These are phyloP conservation scores for Blastobasis adustella DNA, from an alignment of 2,888 invertebrate species.

Conservation along the genomic window DNA sequence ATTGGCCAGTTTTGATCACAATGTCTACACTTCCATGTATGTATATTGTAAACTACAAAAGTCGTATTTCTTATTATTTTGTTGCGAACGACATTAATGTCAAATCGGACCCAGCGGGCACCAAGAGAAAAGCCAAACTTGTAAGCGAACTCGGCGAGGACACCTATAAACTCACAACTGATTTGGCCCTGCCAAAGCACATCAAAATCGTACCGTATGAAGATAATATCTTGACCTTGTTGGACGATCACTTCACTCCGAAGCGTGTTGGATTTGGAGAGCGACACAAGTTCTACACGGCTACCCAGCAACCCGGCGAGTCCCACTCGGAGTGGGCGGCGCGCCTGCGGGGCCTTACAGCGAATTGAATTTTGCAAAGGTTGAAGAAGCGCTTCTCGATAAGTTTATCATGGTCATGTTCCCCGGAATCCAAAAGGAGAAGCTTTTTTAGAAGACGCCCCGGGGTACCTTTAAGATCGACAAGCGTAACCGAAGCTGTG, in stretches of 20 bases:
- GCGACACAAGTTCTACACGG: conserved; percentile 3
- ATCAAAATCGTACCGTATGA: neutral
- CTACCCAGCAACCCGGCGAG: conserved; percentile 2
- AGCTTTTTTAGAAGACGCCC: too few relatives aligned
- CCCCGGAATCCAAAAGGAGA: too few relatives aligned
- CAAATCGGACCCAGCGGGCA: neutral
- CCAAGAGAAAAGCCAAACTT: neutral
- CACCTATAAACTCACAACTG: neutral
- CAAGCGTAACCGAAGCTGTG: too few relatives aligned
- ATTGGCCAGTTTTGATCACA: too few relatives aligned
- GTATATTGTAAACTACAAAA: too few relatives aligned
- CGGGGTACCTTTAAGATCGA: too few relatives aligned
- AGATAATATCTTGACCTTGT: neutral
- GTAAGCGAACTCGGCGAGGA: neutral
- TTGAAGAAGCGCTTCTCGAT: conserved; percentile 2
- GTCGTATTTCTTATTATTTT: too few relatives aligned
- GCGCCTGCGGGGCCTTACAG: conserved; percentile 3
- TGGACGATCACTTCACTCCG: conserved; percentile 3
- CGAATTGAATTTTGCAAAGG: conserved; percentile 1
- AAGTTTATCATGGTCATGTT: conserved; percentile 6
- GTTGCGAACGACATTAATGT: conserved; percentile 1
- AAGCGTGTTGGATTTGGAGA: conserved; percentile 2
- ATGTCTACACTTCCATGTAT: too few relatives aligned
- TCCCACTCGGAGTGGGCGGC: conserved; percentile 4
- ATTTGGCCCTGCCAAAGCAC: neutral